These are phyloP conservation scores for Macroteleia sp. DNA, from an alignment of 2,888 invertebrate species.

Conservation along the genomic window DNA sequence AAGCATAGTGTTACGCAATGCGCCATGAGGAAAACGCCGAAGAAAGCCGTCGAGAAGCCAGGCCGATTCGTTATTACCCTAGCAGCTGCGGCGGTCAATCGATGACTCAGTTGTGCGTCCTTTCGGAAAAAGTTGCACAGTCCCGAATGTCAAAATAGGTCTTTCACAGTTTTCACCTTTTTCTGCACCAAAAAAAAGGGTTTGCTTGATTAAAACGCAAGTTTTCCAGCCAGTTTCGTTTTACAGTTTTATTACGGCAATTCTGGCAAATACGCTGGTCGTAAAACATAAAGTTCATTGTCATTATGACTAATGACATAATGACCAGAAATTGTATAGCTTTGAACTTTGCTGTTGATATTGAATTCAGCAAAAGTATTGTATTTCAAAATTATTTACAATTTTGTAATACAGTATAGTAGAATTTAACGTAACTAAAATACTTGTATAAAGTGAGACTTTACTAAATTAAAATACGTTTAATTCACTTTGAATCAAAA, in stretches of 20 bases:
- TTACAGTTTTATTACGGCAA: neutral
- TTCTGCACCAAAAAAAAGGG: conserved; percentile 10
- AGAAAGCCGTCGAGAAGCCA: conserved; percentile 47
- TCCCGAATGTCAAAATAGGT: conserved; percentile 20
- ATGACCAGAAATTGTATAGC: no score
- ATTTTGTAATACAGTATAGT: no score
- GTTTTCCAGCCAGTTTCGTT: neutral
- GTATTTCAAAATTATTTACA: no score
- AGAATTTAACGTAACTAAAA: no score
- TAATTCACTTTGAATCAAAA: no score
- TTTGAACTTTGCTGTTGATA: no score
- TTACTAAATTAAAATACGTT: no score
- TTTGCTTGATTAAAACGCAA: neutral
- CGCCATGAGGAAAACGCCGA: conserved; percentile 66
- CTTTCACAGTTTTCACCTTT: conserved; percentile 20
- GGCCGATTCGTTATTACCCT: conserved; percentile 48
- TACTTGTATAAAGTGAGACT: no score
- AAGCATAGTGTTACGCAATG: conserved; percentile 64
- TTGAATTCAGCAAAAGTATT: no score
- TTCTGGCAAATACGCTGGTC: no score
- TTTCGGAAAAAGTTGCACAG: conserved; percentile 47
- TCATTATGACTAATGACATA: no score
- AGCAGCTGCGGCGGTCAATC: conserved; percentile 61
- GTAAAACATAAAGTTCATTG: no score
- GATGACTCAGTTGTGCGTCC: conserved; percentile 43